Percentiles rank a stretch among this genome's conserved stretches.
phyloP scores from a whole-genome alignment of 2,113 vertebrate genomes.

The Eurypyga helias region DNA sequence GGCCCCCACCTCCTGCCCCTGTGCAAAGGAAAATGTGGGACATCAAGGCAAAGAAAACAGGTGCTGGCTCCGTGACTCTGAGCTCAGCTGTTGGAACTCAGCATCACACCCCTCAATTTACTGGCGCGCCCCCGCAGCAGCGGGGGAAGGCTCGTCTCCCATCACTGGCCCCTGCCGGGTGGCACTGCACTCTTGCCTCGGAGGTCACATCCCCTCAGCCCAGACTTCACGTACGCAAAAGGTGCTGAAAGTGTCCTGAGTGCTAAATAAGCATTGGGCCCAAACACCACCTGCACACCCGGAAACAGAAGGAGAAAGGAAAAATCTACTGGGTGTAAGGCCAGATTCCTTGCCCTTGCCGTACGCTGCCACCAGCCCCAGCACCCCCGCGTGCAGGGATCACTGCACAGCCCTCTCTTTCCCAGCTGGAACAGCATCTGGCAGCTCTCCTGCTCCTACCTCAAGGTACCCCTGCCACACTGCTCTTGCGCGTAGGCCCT shows the following conservation, averaged over 20 bases:
- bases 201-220: not conserved
- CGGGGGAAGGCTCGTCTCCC: not conserved
- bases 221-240: not conserved
- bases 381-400: not conserved
- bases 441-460: not conserved
- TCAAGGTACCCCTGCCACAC: not conserved
- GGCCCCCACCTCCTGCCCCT: not conserved
- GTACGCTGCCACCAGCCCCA: not conserved
- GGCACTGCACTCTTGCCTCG: not conserved
- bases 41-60: not conserved
- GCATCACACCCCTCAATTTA: not conserved
- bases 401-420: not conserved
- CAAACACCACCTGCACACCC: not conserved
- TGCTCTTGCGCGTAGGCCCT: not conserved
- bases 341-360: not conserved
- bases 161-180: not conserved
- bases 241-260: not conserved
- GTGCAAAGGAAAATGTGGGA: not conserved
- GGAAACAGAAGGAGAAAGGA: not conserved
- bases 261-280: not conserved
- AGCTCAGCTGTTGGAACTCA: not conserved
- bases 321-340: not conserved
- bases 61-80: not conserved
- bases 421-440: not conserved
- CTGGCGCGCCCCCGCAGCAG: no score